Conservation (phyloP, 2,888 invertebrate species). For the Hirtodrosophila duncani region DNA sequence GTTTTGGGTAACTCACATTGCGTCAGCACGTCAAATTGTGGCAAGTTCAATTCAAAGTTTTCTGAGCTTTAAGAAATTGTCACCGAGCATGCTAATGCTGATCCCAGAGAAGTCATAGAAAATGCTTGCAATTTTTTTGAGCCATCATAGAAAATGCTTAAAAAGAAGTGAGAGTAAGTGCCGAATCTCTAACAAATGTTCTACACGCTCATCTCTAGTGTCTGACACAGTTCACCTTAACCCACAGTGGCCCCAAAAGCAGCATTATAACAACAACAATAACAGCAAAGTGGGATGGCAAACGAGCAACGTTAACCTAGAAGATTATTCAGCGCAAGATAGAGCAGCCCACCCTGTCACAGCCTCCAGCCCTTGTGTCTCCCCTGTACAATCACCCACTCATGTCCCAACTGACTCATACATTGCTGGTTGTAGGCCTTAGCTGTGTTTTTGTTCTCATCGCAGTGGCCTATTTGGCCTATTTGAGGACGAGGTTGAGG, state of each 20-base stretch:
- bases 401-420: slow-evolving; percentile 41
- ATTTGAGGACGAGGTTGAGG: slow-evolving; percentile 6
- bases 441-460: slow-evolving; percentile 9
- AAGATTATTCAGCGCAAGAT: slow-evolving; percentile 44
- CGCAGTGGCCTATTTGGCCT: slow-evolving; percentile 15
- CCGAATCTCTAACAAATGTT: not conserved
- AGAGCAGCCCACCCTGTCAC: not conserved
- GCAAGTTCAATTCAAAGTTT: too few relatives aligned
- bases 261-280: slow-evolving; percentile 26
- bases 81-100: too few relatives aligned
- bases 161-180: too few relatives aligned
- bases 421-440: slow-evolving; percentile 29
- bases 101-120: too few relatives aligned
- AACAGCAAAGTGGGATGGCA: too few relatives aligned
- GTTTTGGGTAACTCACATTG: too few relatives aligned
- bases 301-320: too few relatives aligned
- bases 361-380: not conserved
- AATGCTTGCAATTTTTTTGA: too few relatives aligned
- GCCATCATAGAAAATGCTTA: too few relatives aligned
- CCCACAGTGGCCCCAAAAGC: too few relatives aligned
- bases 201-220: not conserved
- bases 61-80: too few relatives aligned
- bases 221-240: slow-evolving; percentile 30
- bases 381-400: not conserved
- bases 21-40: too few relatives aligned